These are phyloP conservation scores for Nephotettix cincticeps DNA, from an alignment of 1,140 invertebrate species.

Conservation along the genomic window DNA sequence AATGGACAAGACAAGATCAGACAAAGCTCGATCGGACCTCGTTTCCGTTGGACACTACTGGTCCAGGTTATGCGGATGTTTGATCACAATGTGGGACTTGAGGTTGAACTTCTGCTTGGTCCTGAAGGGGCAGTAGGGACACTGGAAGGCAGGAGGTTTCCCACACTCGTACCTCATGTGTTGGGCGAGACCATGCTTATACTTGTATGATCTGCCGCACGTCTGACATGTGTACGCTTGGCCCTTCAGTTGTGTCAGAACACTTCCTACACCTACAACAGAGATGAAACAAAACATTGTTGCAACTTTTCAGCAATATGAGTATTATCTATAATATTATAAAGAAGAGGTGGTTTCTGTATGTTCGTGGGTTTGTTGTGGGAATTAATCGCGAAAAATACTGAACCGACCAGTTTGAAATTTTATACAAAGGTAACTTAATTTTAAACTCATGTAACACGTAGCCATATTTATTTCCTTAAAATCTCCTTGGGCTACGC, in stretches of 20 bases:
- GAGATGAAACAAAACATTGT: too few species aligned
- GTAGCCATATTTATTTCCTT: neutral
- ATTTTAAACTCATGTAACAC: neutral
- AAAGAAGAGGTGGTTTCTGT: too few species aligned
- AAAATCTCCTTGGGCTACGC: too few species aligned
- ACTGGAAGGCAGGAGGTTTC: slow-evolving; percentile 49
- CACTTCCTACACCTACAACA: neutral
- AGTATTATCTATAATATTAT: too few species aligned
- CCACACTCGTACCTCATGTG: slow-evolving; percentile 59
- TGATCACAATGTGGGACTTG: slow-evolving; percentile 24
- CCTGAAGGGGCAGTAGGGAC: slow-evolving; percentile 30
- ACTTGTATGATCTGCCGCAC: slow-evolving; percentile 38
- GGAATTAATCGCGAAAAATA: too few species aligned
- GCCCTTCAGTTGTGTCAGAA: slow-evolving; percentile 1
- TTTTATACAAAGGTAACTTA: too few species aligned
- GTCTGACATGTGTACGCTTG: slow-evolving; percentile 19
- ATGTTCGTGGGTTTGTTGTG: too few species aligned
- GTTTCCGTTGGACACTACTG: too few species aligned
- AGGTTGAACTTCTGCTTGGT: slow-evolving; percentile 33
- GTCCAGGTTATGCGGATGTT: slow-evolving; percentile 29
- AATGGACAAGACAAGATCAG: too few species aligned
- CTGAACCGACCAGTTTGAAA: too few species aligned
- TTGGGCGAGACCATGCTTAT: slow-evolving; percentile 28
- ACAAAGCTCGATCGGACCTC: too few species aligned
- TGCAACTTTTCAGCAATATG: too few species aligned